Base-by-base conservation (phyloP, 2,888 invertebrate species). In the Hirtodrosophila trivittata region DNA sequence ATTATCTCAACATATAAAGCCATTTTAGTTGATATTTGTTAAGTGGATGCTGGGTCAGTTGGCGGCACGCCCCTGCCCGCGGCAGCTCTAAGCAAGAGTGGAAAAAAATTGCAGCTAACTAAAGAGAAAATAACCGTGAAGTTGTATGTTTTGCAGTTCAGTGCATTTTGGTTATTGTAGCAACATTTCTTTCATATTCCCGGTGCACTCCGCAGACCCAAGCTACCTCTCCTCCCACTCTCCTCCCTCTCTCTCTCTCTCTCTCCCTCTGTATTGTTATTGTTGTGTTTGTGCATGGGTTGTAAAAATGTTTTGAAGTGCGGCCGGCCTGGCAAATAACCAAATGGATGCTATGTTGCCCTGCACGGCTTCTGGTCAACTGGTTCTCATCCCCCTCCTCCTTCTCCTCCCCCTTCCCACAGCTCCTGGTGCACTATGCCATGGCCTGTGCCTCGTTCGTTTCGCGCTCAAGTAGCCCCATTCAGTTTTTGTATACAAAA, bases 71-170 rank as follows among this genome's bases (percentile, higher is more conserved):
- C 56, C 57, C 10, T 13, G n/a, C 38, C 28, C 13, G 10, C 3
- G 26, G 41, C 43, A 13, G 39, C 39, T 30, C 38, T 42, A 47
- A 55, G 50, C 49, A 25, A 43, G 47, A 26, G 51, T 13, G 16
- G 39, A 42, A 46, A 58, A 52, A 54, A 60, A 72, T 54, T 76
- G 46, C 63, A 72, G 43, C 52, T 76, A 76, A 76, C 73, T 74
- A 76, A 74, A 76, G 77, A 65, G 69, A 86, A 77, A 82, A 81
- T 69, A 85, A 75, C 86, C 85, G 85, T 86, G 73, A 82, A 86
- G 78, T 72, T 75, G 65, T 80, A 77, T 67, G 74, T 82, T 85
- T 82, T 82, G 75, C 83, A 86, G 86, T 82, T 82, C 73, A 77
- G 73, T 86, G 85, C 85, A 77, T 77, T 82, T 81, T 54, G 69